Evolutionary conservation across 2,888 invertebrate genomes (phyloP).

Genomic region (Calliopum simillimum): DNA sequence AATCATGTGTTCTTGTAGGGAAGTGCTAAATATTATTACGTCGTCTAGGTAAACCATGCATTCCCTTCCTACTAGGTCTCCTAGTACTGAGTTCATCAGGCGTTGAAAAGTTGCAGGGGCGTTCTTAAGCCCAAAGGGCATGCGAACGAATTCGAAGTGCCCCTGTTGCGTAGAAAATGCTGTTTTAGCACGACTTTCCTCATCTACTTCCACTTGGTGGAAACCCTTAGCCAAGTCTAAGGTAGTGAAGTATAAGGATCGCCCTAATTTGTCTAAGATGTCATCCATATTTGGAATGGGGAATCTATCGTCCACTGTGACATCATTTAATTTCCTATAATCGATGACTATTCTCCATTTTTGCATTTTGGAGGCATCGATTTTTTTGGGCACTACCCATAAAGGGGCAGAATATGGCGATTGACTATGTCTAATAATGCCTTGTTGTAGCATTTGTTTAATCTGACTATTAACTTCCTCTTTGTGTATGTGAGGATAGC

Average conservation of each 20-base stretch:
- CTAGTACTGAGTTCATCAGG: too few species aligned
- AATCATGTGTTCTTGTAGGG: conserved; percentile 7
- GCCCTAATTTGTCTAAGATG: conserved; percentile 23
- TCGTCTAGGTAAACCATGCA: too few species aligned
- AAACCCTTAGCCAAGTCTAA: conserved; percentile 25
- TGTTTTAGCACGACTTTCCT: conserved; percentile 26
- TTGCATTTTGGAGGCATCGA: conserved; percentile 9
- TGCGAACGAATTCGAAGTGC: conserved; percentile 18
- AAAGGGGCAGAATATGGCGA: conserved; percentile 23
- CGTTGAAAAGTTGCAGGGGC: too few species aligned
- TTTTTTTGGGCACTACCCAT: conserved; percentile 31
- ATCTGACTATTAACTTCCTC: conserved; percentile 10
- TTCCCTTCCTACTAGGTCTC: too few species aligned
- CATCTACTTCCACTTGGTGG: conserved; percentile 22
- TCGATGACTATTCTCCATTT: conserved; percentile 28
- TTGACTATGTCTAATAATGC: conserved; percentile 27
- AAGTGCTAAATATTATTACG: too few species aligned
- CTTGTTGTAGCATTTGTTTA: conserved; percentile 8
- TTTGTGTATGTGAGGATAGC: conserved; percentile 23
- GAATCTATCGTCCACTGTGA: conserved; percentile 23
- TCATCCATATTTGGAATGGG: conserved; percentile 20
- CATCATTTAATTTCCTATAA: conserved; percentile 20
- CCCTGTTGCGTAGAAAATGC: conserved; percentile 20
- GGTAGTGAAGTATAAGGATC: conserved; percentile 15
- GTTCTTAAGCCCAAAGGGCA: too few species aligned